Percentiles rank a stretch among this genome's conserved stretches.
Conservation (phyloP, 2,888 invertebrate genomes). For the Esperia sulphurella region DNA sequence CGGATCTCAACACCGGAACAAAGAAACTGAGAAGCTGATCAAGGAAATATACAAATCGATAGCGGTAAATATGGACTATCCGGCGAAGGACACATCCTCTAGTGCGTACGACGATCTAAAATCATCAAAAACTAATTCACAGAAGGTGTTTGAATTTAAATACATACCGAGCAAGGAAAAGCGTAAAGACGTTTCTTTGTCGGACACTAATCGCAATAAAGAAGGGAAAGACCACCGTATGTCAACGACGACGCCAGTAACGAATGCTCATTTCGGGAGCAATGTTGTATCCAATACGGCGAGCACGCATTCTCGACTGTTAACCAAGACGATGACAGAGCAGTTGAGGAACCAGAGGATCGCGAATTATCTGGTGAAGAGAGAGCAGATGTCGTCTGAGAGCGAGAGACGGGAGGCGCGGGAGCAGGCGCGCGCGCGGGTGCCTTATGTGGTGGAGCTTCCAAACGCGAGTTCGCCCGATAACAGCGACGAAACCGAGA, state of each 20-base stretch:
- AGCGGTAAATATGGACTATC: slow-evolving; percentile 39
- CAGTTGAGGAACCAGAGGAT: slow-evolving; percentile 8
- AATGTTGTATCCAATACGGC: slow-evolving; percentile 13
- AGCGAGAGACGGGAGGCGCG: background rate
- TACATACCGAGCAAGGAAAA: background rate
- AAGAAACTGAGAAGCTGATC: slow-evolving; percentile 59
- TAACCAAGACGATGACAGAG: slow-evolving; percentile 11
- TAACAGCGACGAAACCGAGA: slow-evolving; percentile 9
- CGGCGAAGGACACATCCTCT: slow-evolving; percentile 36
- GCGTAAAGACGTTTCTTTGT: background rate
- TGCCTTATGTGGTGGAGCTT: background rate
- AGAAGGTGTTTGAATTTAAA: slow-evolving; percentile 5
- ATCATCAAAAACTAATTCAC: slow-evolving; percentile 11
- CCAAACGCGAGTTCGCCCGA: background rate
- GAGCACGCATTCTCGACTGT: slow-evolving; percentile 12
- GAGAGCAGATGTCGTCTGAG: background rate
- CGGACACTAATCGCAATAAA: background rate
- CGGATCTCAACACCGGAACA: slow-evolving; percentile 22
- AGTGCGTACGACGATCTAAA: slow-evolving; percentile 28
- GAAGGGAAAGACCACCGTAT: background rate
- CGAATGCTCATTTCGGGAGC: background rate
- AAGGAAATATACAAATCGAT: slow-evolving; percentile 69
- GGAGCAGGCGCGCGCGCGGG: background rate
- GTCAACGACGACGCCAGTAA: background rate
- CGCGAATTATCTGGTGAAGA: slow-evolving; percentile 6